Evolutionary conservation across 2,888 invertebrate species (phyloP).

Genomic region (Steromphala cineraria): DNA sequence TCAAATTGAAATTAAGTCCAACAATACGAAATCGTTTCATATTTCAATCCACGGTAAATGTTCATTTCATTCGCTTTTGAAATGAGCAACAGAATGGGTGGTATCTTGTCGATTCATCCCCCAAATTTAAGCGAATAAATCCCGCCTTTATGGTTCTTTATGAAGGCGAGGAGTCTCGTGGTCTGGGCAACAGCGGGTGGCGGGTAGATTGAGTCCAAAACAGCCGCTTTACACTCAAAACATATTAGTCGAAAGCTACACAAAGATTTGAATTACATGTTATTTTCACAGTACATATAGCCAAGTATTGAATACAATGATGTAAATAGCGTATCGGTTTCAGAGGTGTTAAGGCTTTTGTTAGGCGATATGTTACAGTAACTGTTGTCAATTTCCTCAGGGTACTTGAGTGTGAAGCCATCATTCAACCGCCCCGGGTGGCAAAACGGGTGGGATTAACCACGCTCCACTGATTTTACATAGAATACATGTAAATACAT

Average conservation of each 20-base stretch:
- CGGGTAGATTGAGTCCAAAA: too few relatives aligned
- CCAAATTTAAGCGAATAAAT: too few relatives aligned
- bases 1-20: too few relatives aligned
- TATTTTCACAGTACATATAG: neutral
- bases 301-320: neutral
- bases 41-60: too few relatives aligned
- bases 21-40: too few relatives aligned
- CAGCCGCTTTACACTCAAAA: neutral
- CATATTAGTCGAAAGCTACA: neutral
- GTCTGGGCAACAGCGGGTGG: too few relatives aligned
- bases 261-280: slow-evolving; percentile 3
- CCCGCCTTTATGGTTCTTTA: too few relatives aligned
- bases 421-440: slow-evolving; percentile 15
- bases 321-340: neutral
- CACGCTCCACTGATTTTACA: neutral
- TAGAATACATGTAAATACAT: neutral
- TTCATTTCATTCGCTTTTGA: too few relatives aligned
- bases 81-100: too few relatives aligned
- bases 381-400: slow-evolving; percentile 14
- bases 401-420: slow-evolving; percentile 19
- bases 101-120: too few relatives aligned
- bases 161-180: too few relatives aligned
- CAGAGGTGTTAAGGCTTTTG: neutral
- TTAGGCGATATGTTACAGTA: neutral
- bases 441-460: neutral